phyloP scores from a whole-genome alignment of 2,113 vertebrate genomes.

The Lichenostomus cassidix region DNA sequence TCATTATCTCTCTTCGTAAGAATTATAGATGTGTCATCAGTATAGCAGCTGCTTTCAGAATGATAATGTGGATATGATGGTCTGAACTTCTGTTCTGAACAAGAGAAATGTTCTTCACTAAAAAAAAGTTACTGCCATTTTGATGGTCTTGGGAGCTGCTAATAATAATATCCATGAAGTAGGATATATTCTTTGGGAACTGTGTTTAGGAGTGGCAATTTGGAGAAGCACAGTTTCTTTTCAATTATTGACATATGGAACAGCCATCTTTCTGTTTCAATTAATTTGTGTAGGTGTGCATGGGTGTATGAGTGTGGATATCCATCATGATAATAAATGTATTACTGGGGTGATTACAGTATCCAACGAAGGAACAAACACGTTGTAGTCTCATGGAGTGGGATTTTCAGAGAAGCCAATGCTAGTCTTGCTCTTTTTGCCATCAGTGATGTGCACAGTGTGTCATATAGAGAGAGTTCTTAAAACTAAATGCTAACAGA shows the following conservation, averaged over 20 bases:
- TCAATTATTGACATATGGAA: not conserved
- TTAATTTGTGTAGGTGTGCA: not conserved
- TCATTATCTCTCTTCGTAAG: not conserved
- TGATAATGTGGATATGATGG: not conserved
- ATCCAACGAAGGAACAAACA: not conserved
- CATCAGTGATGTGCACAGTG: too few species aligned
- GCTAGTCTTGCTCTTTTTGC: not conserved
- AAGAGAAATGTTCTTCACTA: not conserved
- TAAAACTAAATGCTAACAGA: not conserved
- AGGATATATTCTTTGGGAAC: not conserved
- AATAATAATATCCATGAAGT: not conserved
- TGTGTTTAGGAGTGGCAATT: not conserved
- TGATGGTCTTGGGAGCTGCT: not conserved
- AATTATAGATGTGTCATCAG: not conserved
- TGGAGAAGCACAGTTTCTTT: not conserved
- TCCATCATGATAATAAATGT: not conserved
- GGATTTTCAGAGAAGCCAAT: not conserved
- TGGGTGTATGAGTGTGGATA: not conserved
- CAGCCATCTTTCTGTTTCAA: not conserved
- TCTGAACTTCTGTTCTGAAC: not conserved
- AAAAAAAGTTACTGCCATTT: not conserved
- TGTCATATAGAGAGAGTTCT: not conserved
- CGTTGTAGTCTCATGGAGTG: not conserved
- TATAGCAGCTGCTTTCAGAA: not conserved
- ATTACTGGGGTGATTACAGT: not conserved